Evolutionary conservation across 2,888 invertebrate species (phyloP).

Genomic region (Calameuta pallipes): DNA sequence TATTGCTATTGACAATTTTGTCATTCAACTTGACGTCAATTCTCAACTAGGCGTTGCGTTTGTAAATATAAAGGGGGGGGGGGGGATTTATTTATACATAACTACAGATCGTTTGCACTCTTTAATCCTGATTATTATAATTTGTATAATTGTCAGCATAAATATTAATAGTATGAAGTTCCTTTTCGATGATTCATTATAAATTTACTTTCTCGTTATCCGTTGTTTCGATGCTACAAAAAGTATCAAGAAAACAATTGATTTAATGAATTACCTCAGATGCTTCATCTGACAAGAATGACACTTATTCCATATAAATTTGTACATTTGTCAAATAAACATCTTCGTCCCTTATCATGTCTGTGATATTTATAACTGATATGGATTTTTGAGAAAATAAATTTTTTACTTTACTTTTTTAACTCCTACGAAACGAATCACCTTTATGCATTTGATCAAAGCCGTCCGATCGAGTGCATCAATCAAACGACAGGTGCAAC

Average conservation of each 20-base stretch:
- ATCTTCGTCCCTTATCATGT: background rate
- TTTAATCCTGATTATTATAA: background rate
- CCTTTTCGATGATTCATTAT: no score
- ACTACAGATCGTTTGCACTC: background rate
- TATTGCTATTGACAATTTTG: background rate
- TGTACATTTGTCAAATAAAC: background rate
- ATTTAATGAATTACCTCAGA: no score
- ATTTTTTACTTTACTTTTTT: background rate
- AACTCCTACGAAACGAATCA: background rate
- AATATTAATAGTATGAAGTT: background rate
- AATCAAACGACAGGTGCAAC: slow-evolving; percentile 17
- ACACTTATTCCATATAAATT: no score
- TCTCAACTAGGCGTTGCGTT: background rate
- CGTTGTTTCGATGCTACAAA: no score
- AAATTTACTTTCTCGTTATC: no score
- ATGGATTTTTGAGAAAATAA: background rate
- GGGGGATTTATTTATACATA: background rate
- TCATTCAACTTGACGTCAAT: background rate
- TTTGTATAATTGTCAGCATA: background rate
- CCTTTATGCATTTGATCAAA: background rate
- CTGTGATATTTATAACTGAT: background rate
- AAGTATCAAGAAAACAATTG: no score
- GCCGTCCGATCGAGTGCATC: slow-evolving; percentile 8
- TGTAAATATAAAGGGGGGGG: background rate
- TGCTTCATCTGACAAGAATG: no score